Evolutionary conservation across 2,797 vertebrate species (phyloP), one percentile per base, ranked within the genome.

Genomic region (Triplophysa bombifrons): DNA sequence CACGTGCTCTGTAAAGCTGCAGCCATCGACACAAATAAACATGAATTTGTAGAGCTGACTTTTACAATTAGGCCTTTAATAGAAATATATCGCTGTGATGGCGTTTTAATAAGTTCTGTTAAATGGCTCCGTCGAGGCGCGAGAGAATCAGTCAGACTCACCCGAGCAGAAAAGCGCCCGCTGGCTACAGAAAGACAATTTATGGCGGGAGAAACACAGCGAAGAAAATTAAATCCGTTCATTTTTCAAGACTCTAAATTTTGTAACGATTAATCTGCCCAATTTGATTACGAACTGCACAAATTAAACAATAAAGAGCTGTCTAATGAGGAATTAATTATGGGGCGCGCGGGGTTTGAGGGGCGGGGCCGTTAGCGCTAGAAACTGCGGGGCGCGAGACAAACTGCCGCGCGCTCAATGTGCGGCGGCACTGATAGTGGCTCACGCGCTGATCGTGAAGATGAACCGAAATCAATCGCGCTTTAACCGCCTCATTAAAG

Each of bases 261-360:
- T 95, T 94, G 91, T 93, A 92, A 94, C 96, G 95, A 98, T 98
- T 98, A 98, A 98, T 98, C 96, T 97, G 96, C 96, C 96, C 96
- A 96, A 98, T 98, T 98, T 98, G 96, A 98, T 98, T 97, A 96
- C 92, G 96, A 96, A 96, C 93, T 93, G 97, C 98, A 96, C 97
- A 98, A 98, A 98, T 99, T 98, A 97, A 99, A 98, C 97, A 99
- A 98, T 98, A 99, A 98, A 98, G 96, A 97, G 91, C 96, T 98
- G 96, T 99, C 97, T 98, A 97, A 98, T 97, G 96, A 96, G 96
- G 96, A 96, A 97, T 98, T 99, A 97, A 98, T 98, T 97, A 98
- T 95, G 96, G 95, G 94, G 92, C 94, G 93, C 92, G 92, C 93
- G 94, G 95, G 95, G 95, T 93, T 92, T 93, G 92, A 89, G 82